A percentile compares a stretch with the other conserved stretches of the same genome.
Conservation (phyloP, 2,113 vertebrate species). For the Polypterus bichir region DNA sequence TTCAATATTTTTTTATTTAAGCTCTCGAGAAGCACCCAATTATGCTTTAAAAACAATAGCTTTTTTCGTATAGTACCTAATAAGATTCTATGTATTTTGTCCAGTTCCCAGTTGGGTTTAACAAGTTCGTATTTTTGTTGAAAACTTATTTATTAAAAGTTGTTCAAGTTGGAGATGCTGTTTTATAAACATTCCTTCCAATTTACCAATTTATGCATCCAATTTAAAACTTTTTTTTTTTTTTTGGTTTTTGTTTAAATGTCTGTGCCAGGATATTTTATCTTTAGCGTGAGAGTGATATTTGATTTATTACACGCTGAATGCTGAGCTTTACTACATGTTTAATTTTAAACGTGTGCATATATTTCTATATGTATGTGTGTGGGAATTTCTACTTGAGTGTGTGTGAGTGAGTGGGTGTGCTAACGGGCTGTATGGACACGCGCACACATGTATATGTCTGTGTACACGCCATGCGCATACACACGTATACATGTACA, state of each 20-base stretch:
- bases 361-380: too few species aligned
- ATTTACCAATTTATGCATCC: slow-evolving; percentile 16
- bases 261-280: slow-evolving; percentile 38
- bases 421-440: too few species aligned
- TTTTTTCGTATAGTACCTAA: slow-evolving; percentile 28
- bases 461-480: too few species aligned
- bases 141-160: slow-evolving; percentile 46
- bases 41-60: slow-evolving; percentile 21
- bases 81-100: slow-evolving; percentile 24
- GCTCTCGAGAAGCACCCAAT: slow-evolving; percentile 9
- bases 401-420: too few species aligned
- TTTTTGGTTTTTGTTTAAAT: slow-evolving; percentile 38
- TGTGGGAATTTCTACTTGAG: too few species aligned
- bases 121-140: slow-evolving; percentile 22
- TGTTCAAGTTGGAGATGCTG: slow-evolving; percentile 28
- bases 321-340: slow-evolving; percentile 62
- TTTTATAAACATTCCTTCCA: slow-evolving; percentile 35
- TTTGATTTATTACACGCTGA: slow-evolving; percentile 55
- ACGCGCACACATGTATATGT: too few species aligned
- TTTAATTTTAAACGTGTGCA: slow-evolving; percentile 32
- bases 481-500: too few species aligned
- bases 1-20: slow-evolving; percentile 13
- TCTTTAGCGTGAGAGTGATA: slow-evolving; percentile 39
- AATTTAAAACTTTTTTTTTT: slow-evolving; percentile 6
- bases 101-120: slow-evolving; percentile 32